A percentile compares a stretch with the other conserved stretches of the same genome.
Evolutionary conservation across 2,888 invertebrate species (phyloP).

Genomic region (Gastrophysa polygoni): DNA sequence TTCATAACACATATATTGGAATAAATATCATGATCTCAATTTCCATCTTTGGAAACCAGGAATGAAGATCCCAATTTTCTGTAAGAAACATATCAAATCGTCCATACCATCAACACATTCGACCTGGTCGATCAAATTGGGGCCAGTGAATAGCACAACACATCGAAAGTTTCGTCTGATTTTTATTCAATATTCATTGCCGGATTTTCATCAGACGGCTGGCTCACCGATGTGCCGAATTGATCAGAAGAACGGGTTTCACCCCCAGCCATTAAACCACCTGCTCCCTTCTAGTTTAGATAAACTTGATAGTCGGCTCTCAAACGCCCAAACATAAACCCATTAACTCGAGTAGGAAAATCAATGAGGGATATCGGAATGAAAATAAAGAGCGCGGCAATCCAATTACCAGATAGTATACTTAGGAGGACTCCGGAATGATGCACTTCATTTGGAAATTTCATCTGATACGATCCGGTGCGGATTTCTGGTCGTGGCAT

Average conservation of each 20-base stretch:
- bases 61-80: too few relatives aligned
- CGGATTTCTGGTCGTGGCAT: not conserved
- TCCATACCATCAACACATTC: too few relatives aligned
- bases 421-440: conserved; percentile 17
- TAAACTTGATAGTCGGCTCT: not conserved
- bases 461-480: conserved; percentile 31
- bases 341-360: conserved; percentile 23
- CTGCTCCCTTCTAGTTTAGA: not conserved
- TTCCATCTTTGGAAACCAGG: too few relatives aligned
- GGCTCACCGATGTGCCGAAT: not conserved
- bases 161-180: too few relatives aligned
- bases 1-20: too few relatives aligned
- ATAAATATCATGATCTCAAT: too few relatives aligned
- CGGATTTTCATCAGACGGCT: not conserved
- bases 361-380: conserved; percentile 22
- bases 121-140: too few relatives aligned
- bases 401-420: conserved; percentile 25
- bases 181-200: not conserved
- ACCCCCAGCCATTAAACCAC: not conserved
- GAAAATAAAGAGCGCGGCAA: conserved; percentile 26
- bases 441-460: conserved; percentile 22
- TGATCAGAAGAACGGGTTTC: not conserved
- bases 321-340: conserved; percentile 20
- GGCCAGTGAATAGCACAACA: too few relatives aligned
- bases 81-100: too few relatives aligned